Evolutionary conservation across 2,888 invertebrate genomes (phyloP).

Genomic region (Cheilosia vulpina): DNA sequence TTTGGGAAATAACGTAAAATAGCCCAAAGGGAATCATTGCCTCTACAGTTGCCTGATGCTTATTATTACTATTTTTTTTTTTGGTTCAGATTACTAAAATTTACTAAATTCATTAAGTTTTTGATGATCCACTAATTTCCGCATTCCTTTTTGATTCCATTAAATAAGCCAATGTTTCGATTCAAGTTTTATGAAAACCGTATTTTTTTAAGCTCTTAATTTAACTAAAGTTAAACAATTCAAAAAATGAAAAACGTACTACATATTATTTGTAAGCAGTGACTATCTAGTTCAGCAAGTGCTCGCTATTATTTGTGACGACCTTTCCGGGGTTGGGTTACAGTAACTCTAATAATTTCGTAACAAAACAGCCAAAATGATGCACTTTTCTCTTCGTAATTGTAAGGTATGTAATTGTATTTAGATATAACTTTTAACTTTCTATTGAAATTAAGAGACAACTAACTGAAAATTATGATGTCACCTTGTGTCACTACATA

Average conservation of each 20-base stretch:
- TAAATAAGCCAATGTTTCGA: conserved; percentile 38
- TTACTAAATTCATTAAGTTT: conserved; percentile 39
- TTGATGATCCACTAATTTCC: conserved; percentile 32
- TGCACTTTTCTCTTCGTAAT: conserved; percentile 20
- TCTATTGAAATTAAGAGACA: conserved; percentile 5
- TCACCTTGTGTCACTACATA: conserved; percentile 25
- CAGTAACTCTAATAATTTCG: conserved; percentile 5
- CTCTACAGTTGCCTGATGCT: conserved; percentile 32
- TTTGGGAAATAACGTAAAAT: conserved; percentile 44
- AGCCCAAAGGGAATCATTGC: conserved; percentile 47
- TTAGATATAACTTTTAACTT: conserved; percentile 9
- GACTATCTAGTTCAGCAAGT: conserved; percentile 33
- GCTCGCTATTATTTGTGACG: conserved; percentile 39
- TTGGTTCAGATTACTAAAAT: conserved; percentile 15
- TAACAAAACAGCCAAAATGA: conserved; percentile 61
- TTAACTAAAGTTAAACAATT: conserved; percentile 7
- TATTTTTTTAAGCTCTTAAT: conserved; percentile 45
- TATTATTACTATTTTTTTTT: not conserved
- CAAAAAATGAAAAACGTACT: not conserved
- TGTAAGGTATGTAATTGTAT: conserved; percentile 4
- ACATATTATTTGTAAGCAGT: conserved; percentile 13
- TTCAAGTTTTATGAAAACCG: conserved; percentile 64
- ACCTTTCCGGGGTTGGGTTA: conserved; percentile 1
- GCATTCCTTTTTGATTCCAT: conserved; percentile 2
- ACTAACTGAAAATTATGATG: conserved; percentile 5